These are phyloP conservation scores for Desmophyllum pertusum DNA, from an alignment of 92 coral and sea anemone genomes.

Conservation along the genomic window DNA sequence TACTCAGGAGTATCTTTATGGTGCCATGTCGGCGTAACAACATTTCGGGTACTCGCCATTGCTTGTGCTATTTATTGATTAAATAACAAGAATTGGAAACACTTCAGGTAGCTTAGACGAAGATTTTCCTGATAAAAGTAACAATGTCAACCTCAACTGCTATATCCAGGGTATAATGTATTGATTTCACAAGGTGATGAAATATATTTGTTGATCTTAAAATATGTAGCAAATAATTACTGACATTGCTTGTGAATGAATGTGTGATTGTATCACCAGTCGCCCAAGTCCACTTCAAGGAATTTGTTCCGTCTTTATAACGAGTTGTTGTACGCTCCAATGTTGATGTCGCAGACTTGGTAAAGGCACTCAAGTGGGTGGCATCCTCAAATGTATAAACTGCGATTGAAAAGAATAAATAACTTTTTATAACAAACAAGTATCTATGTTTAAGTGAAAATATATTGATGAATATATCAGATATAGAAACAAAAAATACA, in stretches of 20 bases:
- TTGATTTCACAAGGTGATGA: neutral
- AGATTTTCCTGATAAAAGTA: no score
- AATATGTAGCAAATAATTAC: neutral
- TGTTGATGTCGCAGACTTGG: constrained; percentile 2
- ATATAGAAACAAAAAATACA: neutral
- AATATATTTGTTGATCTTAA: neutral
- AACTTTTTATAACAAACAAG: neutral
- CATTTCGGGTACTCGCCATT: neutral
- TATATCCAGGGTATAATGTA: no score
- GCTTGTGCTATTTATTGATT: neutral
- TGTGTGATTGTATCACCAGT: constrained; percentile 26
- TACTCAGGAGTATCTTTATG: no score
- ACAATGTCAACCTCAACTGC: no score
- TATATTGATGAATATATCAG: neutral
- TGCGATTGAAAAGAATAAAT: neutral
- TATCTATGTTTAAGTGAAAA: neutral
- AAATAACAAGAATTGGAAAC: neutral
- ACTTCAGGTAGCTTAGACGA: neutral
- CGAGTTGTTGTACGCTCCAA: neutral
- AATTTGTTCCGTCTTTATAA: constrained; percentile 27
- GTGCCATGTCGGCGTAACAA: neutral
- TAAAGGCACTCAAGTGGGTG: constrained; percentile 3
- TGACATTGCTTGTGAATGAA: neutral
- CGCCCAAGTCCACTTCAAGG: constrained; percentile 37
- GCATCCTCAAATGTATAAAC: constrained; percentile 24